Evolutionary conservation across 2,888 invertebrate species (phyloP), one percentile per base, ranked within the genome.

Genomic region (Leptinotarsa tumamoca): DNA sequence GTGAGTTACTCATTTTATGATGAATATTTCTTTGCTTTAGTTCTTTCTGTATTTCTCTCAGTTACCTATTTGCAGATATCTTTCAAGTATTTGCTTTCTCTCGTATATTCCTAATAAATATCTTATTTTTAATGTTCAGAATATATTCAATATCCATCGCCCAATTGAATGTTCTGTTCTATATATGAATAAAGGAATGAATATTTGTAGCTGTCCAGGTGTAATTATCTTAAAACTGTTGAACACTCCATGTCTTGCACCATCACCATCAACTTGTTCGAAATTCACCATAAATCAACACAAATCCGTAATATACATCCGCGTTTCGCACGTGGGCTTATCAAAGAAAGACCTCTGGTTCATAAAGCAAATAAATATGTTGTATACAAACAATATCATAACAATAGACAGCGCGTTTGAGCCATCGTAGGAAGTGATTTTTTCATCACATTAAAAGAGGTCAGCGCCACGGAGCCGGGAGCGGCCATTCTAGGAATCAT

Each of bases 241-340:
- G 43, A 43, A 43, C 10, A 43, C 43, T 10, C 3, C 43, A 7
- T 54, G 18, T 18, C 7, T 18, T 17, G 54, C 54, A 18, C 4
- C 18, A 54, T 58, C 58, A 33, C n/a, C 63, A 63, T 43, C 63
- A 33, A 33, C n/a, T 14, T 43, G 63, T 63, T 33, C 18, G n/a
- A 63, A 33, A 63, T 63, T 13, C 43, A 63, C 43, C 33, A 63
- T 63, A 63, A 63, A 63, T 63, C 43, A 63, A 63, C 33, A 43
- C n/a, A 63, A 52, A 43, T 56, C 23, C 21, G 49, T 71, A 23
- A 49, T 63, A 83, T 82, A 84, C 83, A 84, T 84, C 84, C 84
- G 83, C 82, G 80, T 83, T 78, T 79, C 78, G 77, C 78, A 83
- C 83, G 85, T 85, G 83, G 85, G 85, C 82, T 80, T 85, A 85